Base-by-base conservation (phyloP, 30 jellyfish, hydroid and myxozoan genomes). In the Rhopilema esculentum region DNA sequence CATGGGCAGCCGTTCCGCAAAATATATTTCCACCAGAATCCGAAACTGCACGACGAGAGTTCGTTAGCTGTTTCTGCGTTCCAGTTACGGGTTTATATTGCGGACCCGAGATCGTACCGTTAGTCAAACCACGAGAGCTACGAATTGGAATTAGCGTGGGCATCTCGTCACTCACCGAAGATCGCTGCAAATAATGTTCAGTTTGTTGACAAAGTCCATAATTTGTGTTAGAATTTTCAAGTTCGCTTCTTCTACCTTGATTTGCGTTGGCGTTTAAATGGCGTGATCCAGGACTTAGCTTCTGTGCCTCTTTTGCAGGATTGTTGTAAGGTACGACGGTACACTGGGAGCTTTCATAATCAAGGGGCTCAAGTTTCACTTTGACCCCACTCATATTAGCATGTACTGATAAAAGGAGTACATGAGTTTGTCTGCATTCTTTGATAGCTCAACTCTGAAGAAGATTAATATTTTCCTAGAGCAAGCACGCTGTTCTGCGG, bases 61-160 rank as follows among this genome's bases (percentile, higher is more conserved):
- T 25, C 27, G 75, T 50, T 18, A 18, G 33, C 69, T 25, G 0
- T 33, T 73, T 53, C 51, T 29, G 80, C 17, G 9, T 57, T 8
- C 1, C 1, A 71, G 26, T 25, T 4, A 24, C 8, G 66, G 66
- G 66, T 16, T 22, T 18, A 27, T 71, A 27, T 8, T 27, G 82
- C 48, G 80, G 50, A 22, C 64, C 82, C 29, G 72, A 27, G 24
- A 20, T 28, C 19, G 90, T 17, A 19, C 30, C 73, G 29, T 52
- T 51, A 28, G 26, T 72, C 30, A 68, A 40, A 49, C 90, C 71
- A 49, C 90, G 82, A 49, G 90, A 68, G 29, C 69, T 68, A 12
- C 65, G 90, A 80, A 80, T 80, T 17, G 90, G 90, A 31, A 80
- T 80, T 20, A 80, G 69, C 0, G 82, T 80, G 16, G 90, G 90